Conservation (phyloP, 2,797 vertebrate genomes). For the Urosaurus nigricauda region DNA sequence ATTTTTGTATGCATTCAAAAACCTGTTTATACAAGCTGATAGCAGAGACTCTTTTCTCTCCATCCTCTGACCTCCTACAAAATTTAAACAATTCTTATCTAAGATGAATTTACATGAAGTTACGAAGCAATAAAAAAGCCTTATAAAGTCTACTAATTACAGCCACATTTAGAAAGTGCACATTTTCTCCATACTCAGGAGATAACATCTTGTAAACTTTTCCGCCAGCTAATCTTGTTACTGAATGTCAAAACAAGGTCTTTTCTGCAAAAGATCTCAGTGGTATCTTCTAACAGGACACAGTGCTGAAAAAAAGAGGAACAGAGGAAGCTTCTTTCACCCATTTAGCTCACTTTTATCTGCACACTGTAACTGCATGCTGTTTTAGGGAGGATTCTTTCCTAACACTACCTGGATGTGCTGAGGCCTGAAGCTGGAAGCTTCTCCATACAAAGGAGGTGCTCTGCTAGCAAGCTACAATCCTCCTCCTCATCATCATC, state of each 20-base stretch:
- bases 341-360: not conserved
- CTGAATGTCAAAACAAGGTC: slow-evolving; percentile 6
- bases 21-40: not conserved
- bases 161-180: slow-evolving; percentile 14
- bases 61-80: not conserved
- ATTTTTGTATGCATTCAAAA: not conserved
- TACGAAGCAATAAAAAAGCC: slow-evolving; percentile 4
- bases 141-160: slow-evolving; percentile 2
- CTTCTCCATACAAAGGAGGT: not conserved
- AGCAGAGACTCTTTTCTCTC: not conserved
- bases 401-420: not conserved
- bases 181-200: slow-evolving; percentile 6
- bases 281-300: not conserved
- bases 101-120: slow-evolving; percentile 5
- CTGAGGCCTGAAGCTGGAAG: not conserved
- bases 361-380: not conserved
- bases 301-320: not conserved
- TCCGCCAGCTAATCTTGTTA: not conserved
- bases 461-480: not conserved
- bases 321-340: not conserved
- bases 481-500: not conserved
- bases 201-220: slow-evolving; percentile 27
- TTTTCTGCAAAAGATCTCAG: not conserved
- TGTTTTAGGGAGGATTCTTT: not conserved
- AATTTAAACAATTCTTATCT: slow-evolving; percentile 16